These are phyloP conservation scores for Coreoperca whiteheadi DNA, from an alignment of 2,113 vertebrate species.

Conservation along the genomic window DNA sequence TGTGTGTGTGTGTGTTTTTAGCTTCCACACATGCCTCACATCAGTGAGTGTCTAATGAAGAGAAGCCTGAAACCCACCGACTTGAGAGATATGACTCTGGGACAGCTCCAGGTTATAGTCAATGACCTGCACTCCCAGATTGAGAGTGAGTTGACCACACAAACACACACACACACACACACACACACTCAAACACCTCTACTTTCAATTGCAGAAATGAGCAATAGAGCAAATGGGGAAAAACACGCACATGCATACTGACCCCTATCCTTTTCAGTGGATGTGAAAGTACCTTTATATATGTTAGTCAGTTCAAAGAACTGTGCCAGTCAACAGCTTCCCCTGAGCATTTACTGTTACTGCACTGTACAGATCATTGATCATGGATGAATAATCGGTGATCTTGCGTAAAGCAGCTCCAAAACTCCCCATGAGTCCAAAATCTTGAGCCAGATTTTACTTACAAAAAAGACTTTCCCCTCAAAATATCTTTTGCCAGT, in stretches of 20 bases:
- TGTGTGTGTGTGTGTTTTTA: conserved; percentile 52
- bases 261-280: conserved; percentile 47
- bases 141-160: conserved; percentile 89
- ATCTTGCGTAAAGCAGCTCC: conserved; percentile 31
- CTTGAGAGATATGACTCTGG: conserved; percentile 96
- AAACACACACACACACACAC: conserved; percentile 2
- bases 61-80: conserved; percentile 95
- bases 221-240: conserved; percentile 57
- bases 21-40: conserved; percentile 98
- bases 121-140: conserved; percentile 99
- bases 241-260: conserved; percentile 57
- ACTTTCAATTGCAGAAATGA: conserved; percentile 62
- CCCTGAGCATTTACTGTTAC: conserved; percentile 65
- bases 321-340: conserved; percentile 44
- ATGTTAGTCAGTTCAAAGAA: conserved; percentile 63
- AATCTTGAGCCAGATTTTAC: conserved; percentile 37
- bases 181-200: conserved; percentile 25
- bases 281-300: conserved; percentile 69
- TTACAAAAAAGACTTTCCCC: conserved; percentile 41
- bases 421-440: conserved; percentile 62
- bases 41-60: conserved; percentile 99
- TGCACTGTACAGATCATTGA: conserved; percentile 31
- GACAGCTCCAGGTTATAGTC: conserved; percentile 98
- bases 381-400: conserved; percentile 62
- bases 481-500: not conserved